A percentile compares a stretch with the other conserved stretches of the same genome.
These are phyloP conservation scores for Volucella inanis DNA, from an alignment of 2,888 invertebrate genomes.

Conservation along the genomic window DNA sequence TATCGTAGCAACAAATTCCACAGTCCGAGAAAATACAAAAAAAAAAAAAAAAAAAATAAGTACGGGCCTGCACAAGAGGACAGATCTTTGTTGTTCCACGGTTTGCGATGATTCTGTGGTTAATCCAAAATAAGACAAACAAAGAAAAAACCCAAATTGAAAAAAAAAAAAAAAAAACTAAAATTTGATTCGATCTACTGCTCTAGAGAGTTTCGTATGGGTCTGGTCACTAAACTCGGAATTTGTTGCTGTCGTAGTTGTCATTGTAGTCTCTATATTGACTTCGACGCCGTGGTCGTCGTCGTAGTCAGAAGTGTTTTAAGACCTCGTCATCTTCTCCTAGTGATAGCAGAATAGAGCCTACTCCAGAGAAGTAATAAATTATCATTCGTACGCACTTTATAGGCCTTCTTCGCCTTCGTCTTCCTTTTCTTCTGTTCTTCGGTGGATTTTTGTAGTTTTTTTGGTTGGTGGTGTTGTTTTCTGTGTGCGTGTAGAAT, in stretches of 20 bases:
- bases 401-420: conserved; percentile 22
- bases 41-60: background rate
- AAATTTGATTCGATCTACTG: conserved; percentile 10
- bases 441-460: background rate
- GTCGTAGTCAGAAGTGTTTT: too few species aligned
- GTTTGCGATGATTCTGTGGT: conserved; percentile 14
- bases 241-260: conserved; percentile 16
- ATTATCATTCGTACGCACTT: conserved; percentile 31
- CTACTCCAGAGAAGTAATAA: conserved; percentile 41
- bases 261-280: background rate
- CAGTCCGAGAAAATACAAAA: background rate
- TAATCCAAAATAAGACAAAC: conserved; percentile 12
- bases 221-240: conserved; percentile 34
- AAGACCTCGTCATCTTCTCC: conserved; percentile 28
- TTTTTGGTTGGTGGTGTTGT: conserved; percentile 7
- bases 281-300: background rate
- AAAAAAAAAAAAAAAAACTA: background rate
- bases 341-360: background rate
- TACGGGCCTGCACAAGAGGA: background rate
- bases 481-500: conserved; percentile 37
- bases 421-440: conserved; percentile 16
- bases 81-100: conserved; percentile 30
- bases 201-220: conserved; percentile 6
- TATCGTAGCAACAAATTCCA: conserved; percentile 16
- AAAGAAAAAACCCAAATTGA: conserved; percentile 11